Evolutionary conservation across 2,888 invertebrate species (phyloP).

Genomic region (Aphodius granarius): DNA sequence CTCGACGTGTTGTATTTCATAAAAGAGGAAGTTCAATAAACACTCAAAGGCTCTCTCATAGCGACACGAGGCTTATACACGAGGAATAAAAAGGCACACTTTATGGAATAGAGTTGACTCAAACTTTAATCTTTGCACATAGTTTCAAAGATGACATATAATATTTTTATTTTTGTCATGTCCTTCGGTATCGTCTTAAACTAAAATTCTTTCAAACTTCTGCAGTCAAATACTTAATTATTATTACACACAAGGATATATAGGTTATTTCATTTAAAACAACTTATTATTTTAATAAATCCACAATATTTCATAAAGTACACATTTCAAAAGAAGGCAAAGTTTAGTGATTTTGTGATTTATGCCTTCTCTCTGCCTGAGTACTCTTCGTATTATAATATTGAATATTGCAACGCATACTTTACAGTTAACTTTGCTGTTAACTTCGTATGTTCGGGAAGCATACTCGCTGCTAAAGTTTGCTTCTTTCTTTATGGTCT

Average conservation of each 20-base stretch:
- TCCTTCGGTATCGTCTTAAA: too few relatives aligned
- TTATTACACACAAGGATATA: too few relatives aligned
- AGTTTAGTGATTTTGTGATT: background rate
- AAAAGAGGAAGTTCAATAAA: slow-evolving; percentile 15
- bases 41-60: slow-evolving; percentile 5
- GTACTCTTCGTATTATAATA: background rate
- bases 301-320: too few relatives aligned
- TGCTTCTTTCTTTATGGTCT: background rate
- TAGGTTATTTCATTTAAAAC: too few relatives aligned
- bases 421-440: background rate
- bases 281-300: too few relatives aligned
- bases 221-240: too few relatives aligned
- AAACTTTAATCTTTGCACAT: background rate
- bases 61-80: background rate
- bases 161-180: too few relatives aligned
- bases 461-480: background rate
- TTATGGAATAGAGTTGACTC: background rate
- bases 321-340: background rate
- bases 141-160: too few relatives aligned
- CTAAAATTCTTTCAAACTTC: too few relatives aligned
- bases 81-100: background rate
- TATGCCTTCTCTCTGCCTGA: too few relatives aligned
- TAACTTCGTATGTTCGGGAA: background rate
- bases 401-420: background rate
- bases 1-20: slow-evolving; percentile 4